phyloP scores from a whole-genome alignment of 2,113 vertebrate genomes.

The Empidonax alnorum region DNA sequence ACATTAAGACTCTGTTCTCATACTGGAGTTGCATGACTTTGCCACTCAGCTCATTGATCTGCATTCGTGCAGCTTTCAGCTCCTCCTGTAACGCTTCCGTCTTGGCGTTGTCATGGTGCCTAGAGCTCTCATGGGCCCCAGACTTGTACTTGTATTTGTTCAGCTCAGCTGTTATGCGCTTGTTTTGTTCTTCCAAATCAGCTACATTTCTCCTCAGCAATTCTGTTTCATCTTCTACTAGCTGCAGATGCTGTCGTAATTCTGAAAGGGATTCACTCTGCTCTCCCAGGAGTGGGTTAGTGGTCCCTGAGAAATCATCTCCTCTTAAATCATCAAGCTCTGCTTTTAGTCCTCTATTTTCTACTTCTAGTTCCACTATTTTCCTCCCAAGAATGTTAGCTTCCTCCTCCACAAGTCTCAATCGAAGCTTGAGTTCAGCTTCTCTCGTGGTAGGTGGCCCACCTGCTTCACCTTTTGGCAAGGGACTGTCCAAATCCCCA shows the following conservation, averaged over 20 bases:
- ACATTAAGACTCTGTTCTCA: slow-evolving; percentile 96
- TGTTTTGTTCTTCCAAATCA: slow-evolving; percentile 96
- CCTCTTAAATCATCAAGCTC: slow-evolving; percentile 96
- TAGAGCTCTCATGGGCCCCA: slow-evolving; percentile 84
- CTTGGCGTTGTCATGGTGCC: slow-evolving; percentile 88
- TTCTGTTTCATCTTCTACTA: slow-evolving; percentile 97
- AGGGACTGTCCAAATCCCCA: slow-evolving; percentile 95
- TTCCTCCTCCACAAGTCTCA: slow-evolving; percentile 96
- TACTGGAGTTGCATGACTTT: slow-evolving; percentile 99
- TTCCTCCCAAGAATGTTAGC: slow-evolving; percentile 97
- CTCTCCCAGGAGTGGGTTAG: slow-evolving; percentile 83
- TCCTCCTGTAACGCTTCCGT: slow-evolving; percentile 93
- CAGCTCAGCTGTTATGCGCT: slow-evolving; percentile 90
- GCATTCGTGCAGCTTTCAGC: slow-evolving; percentile 92
- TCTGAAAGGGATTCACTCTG: slow-evolving; percentile 94
- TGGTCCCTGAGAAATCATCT: slow-evolving; percentile 84
- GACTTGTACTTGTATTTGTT: slow-evolving; percentile 97
- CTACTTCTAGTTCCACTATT: slow-evolving; percentile 97
- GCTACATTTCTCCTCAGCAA: slow-evolving; percentile 92
- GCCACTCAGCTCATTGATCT: slow-evolving; percentile 96
- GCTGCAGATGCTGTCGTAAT: slow-evolving; percentile 93
- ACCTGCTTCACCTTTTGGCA: slow-evolving; percentile 96
- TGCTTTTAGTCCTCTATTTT: slow-evolving; percentile 96
- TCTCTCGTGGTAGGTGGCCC: slow-evolving; percentile 97
- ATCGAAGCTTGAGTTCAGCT: slow-evolving; percentile 94